Percentiles rank a stretch among this genome's conserved stretches.
Evolutionary conservation across 2,113 vertebrate species (phyloP).

Genomic region (Chionomys nivalis): DNA sequence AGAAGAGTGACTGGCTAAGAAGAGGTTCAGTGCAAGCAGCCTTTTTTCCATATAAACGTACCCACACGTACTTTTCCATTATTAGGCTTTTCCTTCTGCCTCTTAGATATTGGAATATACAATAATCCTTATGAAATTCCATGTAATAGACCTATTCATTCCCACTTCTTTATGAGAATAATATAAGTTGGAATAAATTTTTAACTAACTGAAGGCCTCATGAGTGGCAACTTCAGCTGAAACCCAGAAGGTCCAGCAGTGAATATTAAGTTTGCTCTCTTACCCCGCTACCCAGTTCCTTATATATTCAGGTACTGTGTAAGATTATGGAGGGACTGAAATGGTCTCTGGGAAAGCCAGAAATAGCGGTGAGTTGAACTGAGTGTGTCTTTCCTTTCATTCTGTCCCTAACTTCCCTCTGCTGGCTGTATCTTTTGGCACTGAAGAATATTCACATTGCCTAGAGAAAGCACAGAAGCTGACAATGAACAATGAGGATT

Average conservation of each 20-base stretch:
- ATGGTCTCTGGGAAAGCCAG: neutral
- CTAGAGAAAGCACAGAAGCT: constrained; percentile 5
- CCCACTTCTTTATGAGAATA: neutral
- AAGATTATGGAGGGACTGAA: neutral
- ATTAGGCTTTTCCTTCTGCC: neutral
- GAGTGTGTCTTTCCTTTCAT: neutral
- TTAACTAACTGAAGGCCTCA: neutral
- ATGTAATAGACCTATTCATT: neutral
- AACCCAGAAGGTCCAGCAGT: neutral
- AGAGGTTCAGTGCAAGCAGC: neutral
- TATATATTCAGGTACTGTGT: neutral
- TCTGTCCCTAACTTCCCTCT: neutral
- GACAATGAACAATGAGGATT: constrained; percentile 55
- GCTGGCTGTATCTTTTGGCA: neutral
- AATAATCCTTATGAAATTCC: neutral
- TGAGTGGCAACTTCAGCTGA: neutral
- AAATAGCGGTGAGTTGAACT: neutral
- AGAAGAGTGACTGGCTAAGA: neutral
- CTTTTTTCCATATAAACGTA: neutral
- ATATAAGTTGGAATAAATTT: neutral
- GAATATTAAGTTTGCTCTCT: neutral
- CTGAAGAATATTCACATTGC: neutral
- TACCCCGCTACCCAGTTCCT: neutral
- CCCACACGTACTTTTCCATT: neutral
- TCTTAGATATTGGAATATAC: neutral